Conservation (phyloP, 1,140 invertebrate species). For the Hycleus phaleratus region DNA sequence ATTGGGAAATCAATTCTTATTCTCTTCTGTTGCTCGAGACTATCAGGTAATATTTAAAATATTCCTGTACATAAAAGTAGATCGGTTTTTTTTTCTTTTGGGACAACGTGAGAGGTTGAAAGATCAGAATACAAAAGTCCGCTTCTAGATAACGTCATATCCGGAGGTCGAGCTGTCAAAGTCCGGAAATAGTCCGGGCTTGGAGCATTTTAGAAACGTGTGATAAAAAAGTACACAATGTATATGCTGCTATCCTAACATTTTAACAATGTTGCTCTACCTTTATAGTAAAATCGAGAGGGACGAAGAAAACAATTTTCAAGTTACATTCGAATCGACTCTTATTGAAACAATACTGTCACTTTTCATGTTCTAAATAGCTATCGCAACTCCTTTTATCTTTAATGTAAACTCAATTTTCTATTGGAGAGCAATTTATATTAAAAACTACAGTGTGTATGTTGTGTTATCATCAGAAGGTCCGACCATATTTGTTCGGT, state of each 20-base stretch:
- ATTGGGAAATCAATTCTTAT: background rate
- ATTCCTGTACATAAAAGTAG: no score
- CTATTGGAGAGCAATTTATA: constrained; percentile 28
- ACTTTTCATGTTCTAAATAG: no score
- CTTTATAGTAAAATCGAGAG: background rate
- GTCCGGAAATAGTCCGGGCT: constrained; percentile 38
- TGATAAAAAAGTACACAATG: constrained; percentile 35
- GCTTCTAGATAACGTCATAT: constrained; percentile 38
- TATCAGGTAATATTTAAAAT: no score
- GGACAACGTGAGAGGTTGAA: constrained; percentile 7
- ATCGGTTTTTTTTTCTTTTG: no score
- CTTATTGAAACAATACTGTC: no score
- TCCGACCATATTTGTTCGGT: constrained; percentile 6
- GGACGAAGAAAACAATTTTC: no score
- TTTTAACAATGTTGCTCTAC: background rate
- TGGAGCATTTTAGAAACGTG: constrained; percentile 28
- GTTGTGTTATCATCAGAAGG: constrained; percentile 18
- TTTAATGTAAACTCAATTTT: constrained; percentile 5
- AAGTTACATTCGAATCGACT: no score
- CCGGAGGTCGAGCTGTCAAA: constrained; percentile 40
- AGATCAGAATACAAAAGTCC: constrained; percentile 13
- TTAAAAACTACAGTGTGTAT: constrained; percentile 2
- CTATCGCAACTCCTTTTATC: no score
- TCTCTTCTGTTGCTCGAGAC: background rate
- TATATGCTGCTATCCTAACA: background rate